Evolutionary conservation across 2,113 vertebrate genomes (phyloP), one percentile per base, ranked within the genome.

Genomic region (Aldabrachelys gigantea): DNA sequence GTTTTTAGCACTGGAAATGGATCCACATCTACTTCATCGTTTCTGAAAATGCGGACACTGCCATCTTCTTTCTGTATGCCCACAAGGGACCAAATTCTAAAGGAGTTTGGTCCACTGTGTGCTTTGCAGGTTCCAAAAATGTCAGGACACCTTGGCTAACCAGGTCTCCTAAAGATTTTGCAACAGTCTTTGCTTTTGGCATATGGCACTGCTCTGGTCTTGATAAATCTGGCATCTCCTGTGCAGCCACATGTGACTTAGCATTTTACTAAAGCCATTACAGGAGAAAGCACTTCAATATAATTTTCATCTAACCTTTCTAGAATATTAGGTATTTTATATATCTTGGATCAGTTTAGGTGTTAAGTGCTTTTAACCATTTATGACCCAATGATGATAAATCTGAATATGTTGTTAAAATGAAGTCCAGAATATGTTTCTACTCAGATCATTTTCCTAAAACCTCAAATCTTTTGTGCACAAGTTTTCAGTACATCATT

Each of bases 121-220:
- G 13, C 7, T 79, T 88, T 5, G 4, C 49, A 84, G 54, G 27
- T 21, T 35, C 72, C 76, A 89, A 80, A 22, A 89, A 54, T 52
- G 27, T 90, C 17, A 6, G 57, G 52, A 29, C 94, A 76, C 27
- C 81, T 89, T 85, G 84, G 80, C 59, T 57, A 90, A 82, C 38
- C 54, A 69, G 56, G 81, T 78, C 38, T 69, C 62, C 35, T 84
- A 90, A 81, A 50, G 80, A 35, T 38, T 54, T 54, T 54, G 50
- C n/a, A 53, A 52, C n/a, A 54, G 35, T 81, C n/a, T 14, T 24
- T 14, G 72, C 69, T 72, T 9, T 62, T 52, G 78, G 29, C 62
- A 91, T 62, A 80, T 93, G 89, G 56, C 82, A 91, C 49, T 86
- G 69, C 85, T 72, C 62, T 78, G 89, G 78, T n/a, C 35, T 82